Conservation (phyloP, 2,797 vertebrate species). For the Rhinophrynus dorsalis region DNA sequence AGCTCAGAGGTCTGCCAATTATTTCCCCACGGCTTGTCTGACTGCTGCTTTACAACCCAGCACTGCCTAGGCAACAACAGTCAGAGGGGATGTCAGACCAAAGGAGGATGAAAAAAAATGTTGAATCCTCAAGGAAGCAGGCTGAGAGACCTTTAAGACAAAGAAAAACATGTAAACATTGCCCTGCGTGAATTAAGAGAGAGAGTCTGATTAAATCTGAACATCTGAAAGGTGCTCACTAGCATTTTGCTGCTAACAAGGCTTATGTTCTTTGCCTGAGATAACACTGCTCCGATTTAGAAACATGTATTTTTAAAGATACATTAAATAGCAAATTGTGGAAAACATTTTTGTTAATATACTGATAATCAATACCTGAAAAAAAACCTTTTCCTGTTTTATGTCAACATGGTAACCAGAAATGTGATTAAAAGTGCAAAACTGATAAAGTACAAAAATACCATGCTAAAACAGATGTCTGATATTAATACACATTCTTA, state of each 20-base stretch:
- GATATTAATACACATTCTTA: no score
- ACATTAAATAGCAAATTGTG: no score
- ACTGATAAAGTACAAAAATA: no score
- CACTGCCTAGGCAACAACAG: slow-evolving; percentile 49
- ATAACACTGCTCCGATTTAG: not conserved
- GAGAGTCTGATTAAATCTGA: slow-evolving; percentile 31
- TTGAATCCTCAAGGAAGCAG: slow-evolving; percentile 42
- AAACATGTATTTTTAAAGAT: not conserved
- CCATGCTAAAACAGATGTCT: no score
- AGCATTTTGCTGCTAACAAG: slow-evolving; percentile 9
- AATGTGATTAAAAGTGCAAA: no score
- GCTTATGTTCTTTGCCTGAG: slow-evolving; percentile 2
- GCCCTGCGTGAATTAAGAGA: slow-evolving; percentile 40
- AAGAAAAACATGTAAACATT: slow-evolving; percentile 48
- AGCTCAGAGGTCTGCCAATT: slow-evolving; percentile 46
- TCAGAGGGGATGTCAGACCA: slow-evolving; percentile 48
- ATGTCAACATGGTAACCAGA: no score
- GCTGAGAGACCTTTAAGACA: slow-evolving; percentile 44
- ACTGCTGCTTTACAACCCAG: slow-evolving; percentile 48
- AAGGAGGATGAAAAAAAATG: slow-evolving; percentile 40
- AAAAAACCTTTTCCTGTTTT: no score
- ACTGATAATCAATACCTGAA: no score
- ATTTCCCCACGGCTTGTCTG: slow-evolving; percentile 48
- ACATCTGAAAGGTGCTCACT: slow-evolving; percentile 20
- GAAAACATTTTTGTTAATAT: no score